Conservation (phyloP, 2,113 vertebrate genomes). For the Embiotoca jacksoni region DNA sequence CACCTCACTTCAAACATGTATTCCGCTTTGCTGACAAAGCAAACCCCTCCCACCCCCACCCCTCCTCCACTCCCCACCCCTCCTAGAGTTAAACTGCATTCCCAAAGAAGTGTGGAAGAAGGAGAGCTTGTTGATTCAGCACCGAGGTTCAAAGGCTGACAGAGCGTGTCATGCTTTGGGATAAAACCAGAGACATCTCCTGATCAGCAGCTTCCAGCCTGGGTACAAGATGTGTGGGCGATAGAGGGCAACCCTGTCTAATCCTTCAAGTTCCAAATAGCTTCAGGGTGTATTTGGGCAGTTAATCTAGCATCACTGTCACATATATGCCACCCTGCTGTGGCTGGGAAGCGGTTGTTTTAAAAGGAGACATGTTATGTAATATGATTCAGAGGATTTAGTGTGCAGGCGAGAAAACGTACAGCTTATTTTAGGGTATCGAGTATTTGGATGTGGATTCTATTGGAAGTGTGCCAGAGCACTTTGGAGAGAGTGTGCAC, state of each 20-base stretch:
- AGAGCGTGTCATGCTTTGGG: conserved; percentile 33
- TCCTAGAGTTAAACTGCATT: conserved; percentile 41
- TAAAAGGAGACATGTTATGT: conserved; percentile 30
- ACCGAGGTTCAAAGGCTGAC: conserved; percentile 33
- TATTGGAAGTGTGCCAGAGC: conserved; percentile 18
- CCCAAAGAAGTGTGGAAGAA: conserved; percentile 49
- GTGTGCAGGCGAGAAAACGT: neutral
- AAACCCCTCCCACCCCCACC: neutral
- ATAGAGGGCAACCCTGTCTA: conserved; percentile 23
- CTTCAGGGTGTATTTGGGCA: conserved; percentile 37
- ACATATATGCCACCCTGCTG: conserved; percentile 42
- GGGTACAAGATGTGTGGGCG: conserved; percentile 19
- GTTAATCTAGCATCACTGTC: conserved; percentile 47
- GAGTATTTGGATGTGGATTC: conserved; percentile 13
- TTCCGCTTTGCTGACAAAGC: conserved; percentile 44
- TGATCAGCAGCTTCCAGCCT: conserved; percentile 46
- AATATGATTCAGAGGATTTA: conserved; percentile 29
- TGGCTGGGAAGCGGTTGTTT: conserved; percentile 41
- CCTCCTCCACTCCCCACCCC: neutral
- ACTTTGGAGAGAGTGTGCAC: conserved; percentile 37
- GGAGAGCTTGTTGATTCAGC: conserved; percentile 57
- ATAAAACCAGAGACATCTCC: conserved; percentile 29
- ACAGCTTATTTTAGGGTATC: conserved; percentile 17
- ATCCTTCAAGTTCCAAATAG: conserved; percentile 35
- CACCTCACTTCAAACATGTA: conserved; percentile 30